Evolutionary conservation across 2,113 vertebrate species (phyloP), one percentile per base, ranked within the genome.

Genomic region (Bothrops jararaca): DNA sequence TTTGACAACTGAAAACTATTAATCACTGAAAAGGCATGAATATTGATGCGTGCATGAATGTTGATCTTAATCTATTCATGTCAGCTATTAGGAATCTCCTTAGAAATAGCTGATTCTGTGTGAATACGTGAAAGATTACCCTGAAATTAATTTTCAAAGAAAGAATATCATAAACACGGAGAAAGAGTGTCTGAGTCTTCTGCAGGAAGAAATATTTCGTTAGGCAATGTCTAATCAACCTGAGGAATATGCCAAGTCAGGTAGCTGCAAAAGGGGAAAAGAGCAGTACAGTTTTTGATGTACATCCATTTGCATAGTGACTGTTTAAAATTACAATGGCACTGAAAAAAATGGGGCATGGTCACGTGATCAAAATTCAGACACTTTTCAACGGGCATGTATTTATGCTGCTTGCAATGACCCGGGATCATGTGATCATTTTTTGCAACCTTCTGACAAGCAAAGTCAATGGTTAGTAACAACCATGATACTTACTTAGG

Each of bases 1-100:
- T 93, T 96, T 96, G 95, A 92, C 89, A 93, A 94, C 57, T 92
- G 90, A 95, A 97, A 95, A 85, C 92, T 96, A 92, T 96, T 95
- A 96, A 97, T 97, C 97, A 94, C 24, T 89, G 54, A 91, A 95
- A 94, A 93, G 89, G 85, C 57, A 5, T 22, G 90, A 95, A 94
- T 96, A 80, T 80, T 80, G 74, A 80, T 80, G 74, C 2, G 7
- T 39, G 45, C 94, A 86, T 93, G 90, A 96, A 94, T 96, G 97
- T 96, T 95, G 96, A 97, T 96, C 94, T 91, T 93, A 39, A 92
- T 95, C 93, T 96, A 12, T 23, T 95, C 87, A 88, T 91, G 85
- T 93, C 94, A 91, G 52, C 95, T 94, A 88, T 94, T 94, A 94
- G 23, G 50, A 85, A 89, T 95, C 92, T 94, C 85, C 13, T 60